Evolutionary conservation across 30 jellyfish, hydroid and myxozoan species (phyloP).

Genomic region (Turritopsis rubra): DNA sequence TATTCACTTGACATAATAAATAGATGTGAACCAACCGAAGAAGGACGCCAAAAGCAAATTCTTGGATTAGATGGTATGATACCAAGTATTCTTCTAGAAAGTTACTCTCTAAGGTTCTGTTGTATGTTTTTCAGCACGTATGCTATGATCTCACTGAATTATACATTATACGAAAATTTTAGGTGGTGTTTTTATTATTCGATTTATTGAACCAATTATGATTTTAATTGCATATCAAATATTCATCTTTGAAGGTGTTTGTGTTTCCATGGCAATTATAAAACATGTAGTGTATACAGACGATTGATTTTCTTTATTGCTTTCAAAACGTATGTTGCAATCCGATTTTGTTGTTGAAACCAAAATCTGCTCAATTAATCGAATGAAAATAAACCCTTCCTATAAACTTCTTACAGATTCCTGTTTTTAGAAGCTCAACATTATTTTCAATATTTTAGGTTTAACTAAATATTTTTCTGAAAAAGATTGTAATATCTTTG

Average conservation of each 20-base stretch:
- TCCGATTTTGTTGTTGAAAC: no score
- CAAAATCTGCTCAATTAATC: no score
- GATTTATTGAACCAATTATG: no score
- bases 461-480: constrained; percentile 71
- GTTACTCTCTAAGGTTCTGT: background rate
- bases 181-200: background rate
- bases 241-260: no score
- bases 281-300: no score
- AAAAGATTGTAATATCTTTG: constrained; percentile 67
- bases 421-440: no score
- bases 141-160: background rate
- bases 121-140: background rate
- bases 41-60: constrained; percentile 66
- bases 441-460: constrained; percentile 42
- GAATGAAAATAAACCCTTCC: background rate
- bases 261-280: no score
- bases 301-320: no score
- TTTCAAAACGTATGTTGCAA: no score
- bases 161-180: background rate
- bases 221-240: no score
- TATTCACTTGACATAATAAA: constrained; percentile 66
- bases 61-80: constrained; percentile 85
- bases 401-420: no score
- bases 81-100: background rate
- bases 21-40: constrained; percentile 93